Percentiles rank a stretch among this genome's conserved stretches.
Conservation (phyloP, 1,140 invertebrate genomes). For the Orius insidiosus region DNA sequence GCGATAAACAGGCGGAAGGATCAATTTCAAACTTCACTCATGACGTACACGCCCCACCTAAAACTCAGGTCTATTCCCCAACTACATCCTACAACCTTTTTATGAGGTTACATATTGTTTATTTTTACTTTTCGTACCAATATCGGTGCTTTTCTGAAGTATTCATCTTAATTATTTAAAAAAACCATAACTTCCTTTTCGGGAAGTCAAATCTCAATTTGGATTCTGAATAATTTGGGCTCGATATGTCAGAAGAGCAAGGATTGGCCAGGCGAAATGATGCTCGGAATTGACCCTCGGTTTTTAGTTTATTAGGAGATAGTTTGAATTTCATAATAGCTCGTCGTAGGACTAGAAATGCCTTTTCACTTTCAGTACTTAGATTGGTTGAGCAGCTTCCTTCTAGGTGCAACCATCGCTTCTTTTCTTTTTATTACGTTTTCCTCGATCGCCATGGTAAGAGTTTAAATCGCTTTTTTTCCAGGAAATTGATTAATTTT, state of each 20-base stretch:
- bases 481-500: background rate
- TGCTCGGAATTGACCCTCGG: too few relatives aligned
- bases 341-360: conserved; percentile 22
- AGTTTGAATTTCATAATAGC: conserved; percentile 16
- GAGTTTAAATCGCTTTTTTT: conserved; percentile 1
- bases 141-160: background rate
- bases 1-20: too few relatives aligned
- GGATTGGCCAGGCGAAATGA: background rate
- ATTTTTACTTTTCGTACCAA: background rate
- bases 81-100: background rate
- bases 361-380: conserved; percentile 18
- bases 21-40: too few relatives aligned
- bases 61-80: too few relatives aligned
- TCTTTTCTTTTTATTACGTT: conserved; percentile 21
- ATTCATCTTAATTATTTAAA: too few relatives aligned
- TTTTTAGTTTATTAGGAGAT: too few relatives aligned
- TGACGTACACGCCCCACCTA: too few relatives aligned
- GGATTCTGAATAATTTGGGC: too few relatives aligned
- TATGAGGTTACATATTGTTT: conserved; percentile 1
- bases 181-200: too few relatives aligned
- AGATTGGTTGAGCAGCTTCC: conserved; percentile 24
- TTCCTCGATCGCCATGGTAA: conserved; percentile 21
- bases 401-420: conserved; percentile 21
- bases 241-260: too few relatives aligned
- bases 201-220: too few relatives aligned